Conservation (phyloP, 2,797 vertebrate species). For the Petrocephalus schoutedeni region DNA sequence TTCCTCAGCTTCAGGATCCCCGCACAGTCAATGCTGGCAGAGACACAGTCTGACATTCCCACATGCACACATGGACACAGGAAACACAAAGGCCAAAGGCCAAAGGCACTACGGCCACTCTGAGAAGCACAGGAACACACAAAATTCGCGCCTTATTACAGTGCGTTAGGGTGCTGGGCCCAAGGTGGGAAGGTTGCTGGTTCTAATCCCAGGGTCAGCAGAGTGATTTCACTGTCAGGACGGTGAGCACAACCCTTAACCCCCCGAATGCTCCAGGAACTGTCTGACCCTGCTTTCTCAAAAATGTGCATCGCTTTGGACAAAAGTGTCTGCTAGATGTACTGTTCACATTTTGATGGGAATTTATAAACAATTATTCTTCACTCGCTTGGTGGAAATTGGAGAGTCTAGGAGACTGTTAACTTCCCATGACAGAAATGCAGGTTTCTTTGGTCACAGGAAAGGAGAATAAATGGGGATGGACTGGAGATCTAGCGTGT, state of each 20-base stretch:
- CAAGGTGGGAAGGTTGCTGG: not conserved
- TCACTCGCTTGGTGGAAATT: not conserved
- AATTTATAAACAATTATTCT: not conserved
- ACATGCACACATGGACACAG: not conserved
- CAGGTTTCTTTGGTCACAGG: not conserved
- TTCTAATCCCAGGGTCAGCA: not conserved
- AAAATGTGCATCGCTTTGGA: not conserved
- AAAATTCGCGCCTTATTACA: not conserved
- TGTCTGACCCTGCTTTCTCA: not conserved
- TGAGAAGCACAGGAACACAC: not conserved
- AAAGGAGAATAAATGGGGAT: not conserved
- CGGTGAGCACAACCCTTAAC: not conserved
- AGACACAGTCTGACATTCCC: not conserved
- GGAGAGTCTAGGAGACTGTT: too few relatives aligned
- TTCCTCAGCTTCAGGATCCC: constrained; percentile 88
- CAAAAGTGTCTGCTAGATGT: not conserved
- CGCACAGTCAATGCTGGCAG: constrained; percentile 80
- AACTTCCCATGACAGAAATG: not conserved
- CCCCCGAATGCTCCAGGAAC: not conserved
- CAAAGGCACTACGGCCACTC: not conserved
- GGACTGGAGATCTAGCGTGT: not conserved
- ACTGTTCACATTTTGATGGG: not conserved
- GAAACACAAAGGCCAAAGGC: not conserved
- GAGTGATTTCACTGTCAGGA: not conserved
- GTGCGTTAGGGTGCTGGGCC: not conserved